Evolutionary conservation across 2,113 vertebrate genomes (phyloP).

Genomic region (Stomatorhinus ivindoensis): DNA sequence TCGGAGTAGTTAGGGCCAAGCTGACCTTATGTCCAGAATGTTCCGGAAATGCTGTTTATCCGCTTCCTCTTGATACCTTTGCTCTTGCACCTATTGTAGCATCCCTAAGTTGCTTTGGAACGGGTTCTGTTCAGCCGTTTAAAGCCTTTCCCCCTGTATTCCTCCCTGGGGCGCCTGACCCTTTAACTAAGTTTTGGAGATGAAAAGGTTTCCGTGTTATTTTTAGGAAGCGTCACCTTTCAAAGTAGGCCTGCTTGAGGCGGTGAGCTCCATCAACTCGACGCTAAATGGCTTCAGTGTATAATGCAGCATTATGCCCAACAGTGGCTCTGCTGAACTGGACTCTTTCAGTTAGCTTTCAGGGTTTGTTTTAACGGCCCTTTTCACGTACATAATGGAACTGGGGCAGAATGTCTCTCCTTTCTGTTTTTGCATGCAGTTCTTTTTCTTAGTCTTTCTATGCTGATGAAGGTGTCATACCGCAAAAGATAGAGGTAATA

Average conservation of each 20-base stretch:
- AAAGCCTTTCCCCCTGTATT: not conserved
- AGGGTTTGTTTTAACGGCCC: slow-evolving; percentile 29
- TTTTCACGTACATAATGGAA: slow-evolving; percentile 28
- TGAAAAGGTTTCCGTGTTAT: slow-evolving; percentile 11
- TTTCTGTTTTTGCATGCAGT: not conserved
- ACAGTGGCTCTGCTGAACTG: not conserved
- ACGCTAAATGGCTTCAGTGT: not conserved
- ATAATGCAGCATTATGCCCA: not conserved
- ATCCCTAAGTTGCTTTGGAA: not conserved
- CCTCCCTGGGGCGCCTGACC: not conserved
- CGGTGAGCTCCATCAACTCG: not conserved
- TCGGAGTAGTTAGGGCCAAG: not conserved
- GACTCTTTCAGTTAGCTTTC: slow-evolving; percentile 29
- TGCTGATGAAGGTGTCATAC: not conserved
- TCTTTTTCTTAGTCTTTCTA: not conserved
- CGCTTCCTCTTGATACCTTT: not conserved
- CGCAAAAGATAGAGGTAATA: not conserved
- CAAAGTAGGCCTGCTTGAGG: not conserved
- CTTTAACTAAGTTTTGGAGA: not conserved
- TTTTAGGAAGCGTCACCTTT: slow-evolving; percentile 11
- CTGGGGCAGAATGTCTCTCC: not conserved
- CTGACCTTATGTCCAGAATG: not conserved
- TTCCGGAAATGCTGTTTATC: not conserved
- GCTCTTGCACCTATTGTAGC: not conserved
- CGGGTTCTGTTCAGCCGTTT: not conserved